Conservation (phyloP, 2,797 vertebrate species). For the Acanthurus lineatus region DNA sequence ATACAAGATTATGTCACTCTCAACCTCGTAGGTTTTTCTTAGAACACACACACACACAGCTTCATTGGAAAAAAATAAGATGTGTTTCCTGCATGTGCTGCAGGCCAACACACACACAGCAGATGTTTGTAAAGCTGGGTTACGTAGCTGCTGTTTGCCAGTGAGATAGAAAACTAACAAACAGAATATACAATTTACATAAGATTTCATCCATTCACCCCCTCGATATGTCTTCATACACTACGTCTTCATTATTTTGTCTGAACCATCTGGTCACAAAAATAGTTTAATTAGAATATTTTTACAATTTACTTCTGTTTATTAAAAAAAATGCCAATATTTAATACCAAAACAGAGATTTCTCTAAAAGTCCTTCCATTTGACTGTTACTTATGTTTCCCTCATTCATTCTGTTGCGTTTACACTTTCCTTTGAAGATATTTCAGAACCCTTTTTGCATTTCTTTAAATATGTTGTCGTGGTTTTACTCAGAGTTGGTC, state of each 20-base stretch:
- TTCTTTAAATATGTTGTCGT: slow-evolving; percentile 8
- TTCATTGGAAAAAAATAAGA: neutral
- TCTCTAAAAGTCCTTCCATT: neutral
- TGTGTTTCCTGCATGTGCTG: slow-evolving; percentile 6
- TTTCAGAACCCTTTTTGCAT: slow-evolving; percentile 7
- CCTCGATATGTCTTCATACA: neutral
- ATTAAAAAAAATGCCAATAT: neutral
- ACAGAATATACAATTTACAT: neutral
- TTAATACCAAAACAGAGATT: neutral
- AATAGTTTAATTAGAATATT: neutral
- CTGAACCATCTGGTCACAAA: neutral
- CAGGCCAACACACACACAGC: slow-evolving; percentile 6
- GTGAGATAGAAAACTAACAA: neutral
- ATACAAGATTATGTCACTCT: neutral
- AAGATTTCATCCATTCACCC: neutral
- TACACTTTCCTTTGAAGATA: neutral
- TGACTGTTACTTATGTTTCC: neutral
- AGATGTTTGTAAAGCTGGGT: slow-evolving; percentile 12
- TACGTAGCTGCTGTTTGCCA: slow-evolving; percentile 14
- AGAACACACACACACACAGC: slow-evolving; percentile 1
- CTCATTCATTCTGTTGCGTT: neutral
- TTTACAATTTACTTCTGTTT: no score
- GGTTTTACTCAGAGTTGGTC: slow-evolving; percentile 8
- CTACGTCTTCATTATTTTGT: neutral
- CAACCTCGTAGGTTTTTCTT: neutral